These are phyloP conservation scores for Leptoteleia sp. DNA, from an alignment of 1,140 invertebrate species.

Conservation along the genomic window DNA sequence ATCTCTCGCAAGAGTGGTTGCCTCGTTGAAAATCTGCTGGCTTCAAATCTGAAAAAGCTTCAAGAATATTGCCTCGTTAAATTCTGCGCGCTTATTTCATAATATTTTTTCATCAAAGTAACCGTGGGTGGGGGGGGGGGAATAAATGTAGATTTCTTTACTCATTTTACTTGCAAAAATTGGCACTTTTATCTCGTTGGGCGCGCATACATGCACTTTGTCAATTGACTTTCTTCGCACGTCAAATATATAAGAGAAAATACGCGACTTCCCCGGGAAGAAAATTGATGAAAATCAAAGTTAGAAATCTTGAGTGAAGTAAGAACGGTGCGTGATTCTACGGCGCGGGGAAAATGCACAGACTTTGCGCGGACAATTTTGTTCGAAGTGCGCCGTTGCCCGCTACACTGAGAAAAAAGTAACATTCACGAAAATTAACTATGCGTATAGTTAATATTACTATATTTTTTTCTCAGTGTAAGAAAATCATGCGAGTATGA, in stretches of 20 bases:
- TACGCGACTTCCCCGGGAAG: background rate
- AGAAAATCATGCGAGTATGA: background rate
- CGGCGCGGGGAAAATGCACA: background rate
- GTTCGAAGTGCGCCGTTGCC: too few species aligned
- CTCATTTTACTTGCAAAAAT: background rate
- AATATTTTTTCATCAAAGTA: background rate
- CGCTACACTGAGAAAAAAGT: background rate
- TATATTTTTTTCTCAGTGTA: too few species aligned
- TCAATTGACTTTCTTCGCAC: conserved; percentile 5
- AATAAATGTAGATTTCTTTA: background rate
- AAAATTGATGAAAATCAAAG: conserved; percentile 8
- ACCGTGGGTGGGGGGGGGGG: too few species aligned
- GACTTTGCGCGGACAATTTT: background rate
- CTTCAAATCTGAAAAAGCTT: too few species aligned
- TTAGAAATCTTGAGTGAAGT: conserved; percentile 2
- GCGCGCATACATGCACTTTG: background rate
- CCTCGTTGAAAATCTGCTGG: too few species aligned
- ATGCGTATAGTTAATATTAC: too few species aligned
- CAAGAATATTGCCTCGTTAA: too few species aligned
- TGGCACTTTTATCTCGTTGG: conserved; percentile 1
- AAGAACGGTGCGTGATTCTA: background rate
- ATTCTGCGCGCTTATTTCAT: too few species aligned
- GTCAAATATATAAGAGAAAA: conserved; percentile 5
- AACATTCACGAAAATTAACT: too few species aligned
- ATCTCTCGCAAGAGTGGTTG: too few species aligned